Evolutionary conservation across 2,888 invertebrate genomes (phyloP).

Genomic region (Catocala nupta): DNA sequence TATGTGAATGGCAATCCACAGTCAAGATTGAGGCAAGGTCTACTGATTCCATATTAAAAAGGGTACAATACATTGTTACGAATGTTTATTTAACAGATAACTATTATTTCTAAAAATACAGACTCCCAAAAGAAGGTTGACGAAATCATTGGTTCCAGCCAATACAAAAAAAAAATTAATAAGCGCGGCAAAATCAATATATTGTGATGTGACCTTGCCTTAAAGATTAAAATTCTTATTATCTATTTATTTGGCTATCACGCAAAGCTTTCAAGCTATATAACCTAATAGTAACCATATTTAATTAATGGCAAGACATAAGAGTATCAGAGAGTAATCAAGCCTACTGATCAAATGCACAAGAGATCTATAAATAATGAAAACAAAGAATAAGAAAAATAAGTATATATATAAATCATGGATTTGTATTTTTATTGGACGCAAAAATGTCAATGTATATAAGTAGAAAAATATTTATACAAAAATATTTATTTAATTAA

Average conservation of each 20-base stretch:
- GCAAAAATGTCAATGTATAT: slow-evolving; percentile 29
- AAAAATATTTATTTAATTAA: slow-evolving; percentile 6
- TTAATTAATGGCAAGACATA: slow-evolving; percentile 44
- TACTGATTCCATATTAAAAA: too few relatives aligned
- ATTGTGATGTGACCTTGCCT: not conserved
- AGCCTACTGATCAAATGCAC: slow-evolving; percentile 66
- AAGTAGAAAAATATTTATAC: slow-evolving; percentile 2
- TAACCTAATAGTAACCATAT: slow-evolving; percentile 44
- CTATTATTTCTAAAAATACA: too few relatives aligned
- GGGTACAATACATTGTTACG: too few relatives aligned
- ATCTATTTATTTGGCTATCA: slow-evolving; percentile 16
- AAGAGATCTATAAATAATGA: slow-evolving; percentile 66
- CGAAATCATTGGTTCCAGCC: too few relatives aligned
- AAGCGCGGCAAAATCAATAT: not conserved
- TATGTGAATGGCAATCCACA: slow-evolving; percentile 60
- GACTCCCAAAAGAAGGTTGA: too few relatives aligned
- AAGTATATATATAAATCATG: not conserved
- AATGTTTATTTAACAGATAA: too few relatives aligned
- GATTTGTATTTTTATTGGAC: slow-evolving; percentile 34
- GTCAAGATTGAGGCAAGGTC: slow-evolving; percentile 45
- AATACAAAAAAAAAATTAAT: too few relatives aligned
- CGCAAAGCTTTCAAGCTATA: slow-evolving; percentile 25
- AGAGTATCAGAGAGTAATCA: slow-evolving; percentile 19
- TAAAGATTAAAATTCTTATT: not conserved
- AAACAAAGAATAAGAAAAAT: slow-evolving; percentile 34